These are phyloP conservation scores for Toxostoma redivivum DNA, from an alignment of 2,113 vertebrate genomes.

Conservation along the genomic window DNA sequence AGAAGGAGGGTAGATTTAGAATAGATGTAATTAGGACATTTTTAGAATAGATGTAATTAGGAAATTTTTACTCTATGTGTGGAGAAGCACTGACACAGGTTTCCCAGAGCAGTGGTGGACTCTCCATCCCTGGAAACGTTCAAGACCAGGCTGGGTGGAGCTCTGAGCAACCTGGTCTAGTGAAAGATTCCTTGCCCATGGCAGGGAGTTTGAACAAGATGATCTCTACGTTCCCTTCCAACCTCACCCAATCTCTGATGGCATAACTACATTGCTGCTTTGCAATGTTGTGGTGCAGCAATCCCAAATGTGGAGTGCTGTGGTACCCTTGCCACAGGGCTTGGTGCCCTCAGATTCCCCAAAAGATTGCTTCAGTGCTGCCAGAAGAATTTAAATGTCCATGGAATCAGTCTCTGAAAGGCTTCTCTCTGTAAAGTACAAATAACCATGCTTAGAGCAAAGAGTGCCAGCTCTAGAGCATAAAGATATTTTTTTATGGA, in stretches of 20 bases:
- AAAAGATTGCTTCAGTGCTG: neutral
- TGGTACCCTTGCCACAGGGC: neutral
- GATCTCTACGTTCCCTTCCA: neutral
- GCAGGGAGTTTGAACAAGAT: neutral
- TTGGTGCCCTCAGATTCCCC: neutral
- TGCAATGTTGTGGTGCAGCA: too few species aligned
- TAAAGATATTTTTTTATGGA: neutral
- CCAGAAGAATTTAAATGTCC: neutral
- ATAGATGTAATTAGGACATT: neutral
- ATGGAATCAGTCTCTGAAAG: neutral
- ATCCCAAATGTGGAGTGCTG: neutral
- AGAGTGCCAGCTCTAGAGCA: fast-evolving
- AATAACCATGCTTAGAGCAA: neutral
- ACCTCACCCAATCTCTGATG: fast-evolving
- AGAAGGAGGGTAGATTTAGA: neutral
- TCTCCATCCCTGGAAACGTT: neutral
- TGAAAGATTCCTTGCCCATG: neutral
- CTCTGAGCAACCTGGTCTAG: neutral
- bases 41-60: neutral
- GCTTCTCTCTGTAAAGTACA: neutral
- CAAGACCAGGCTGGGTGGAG: neutral
- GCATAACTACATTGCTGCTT: fast-evolving
- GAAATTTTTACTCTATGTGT: neutral
- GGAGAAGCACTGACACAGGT: neutral
- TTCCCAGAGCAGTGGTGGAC: neutral